A percentile compares a stretch with the other conserved stretches of the same genome.
These are phyloP conservation scores for Agonopterix heracliana DNA, from an alignment of 2,888 invertebrate genomes.

Conservation along the genomic window DNA sequence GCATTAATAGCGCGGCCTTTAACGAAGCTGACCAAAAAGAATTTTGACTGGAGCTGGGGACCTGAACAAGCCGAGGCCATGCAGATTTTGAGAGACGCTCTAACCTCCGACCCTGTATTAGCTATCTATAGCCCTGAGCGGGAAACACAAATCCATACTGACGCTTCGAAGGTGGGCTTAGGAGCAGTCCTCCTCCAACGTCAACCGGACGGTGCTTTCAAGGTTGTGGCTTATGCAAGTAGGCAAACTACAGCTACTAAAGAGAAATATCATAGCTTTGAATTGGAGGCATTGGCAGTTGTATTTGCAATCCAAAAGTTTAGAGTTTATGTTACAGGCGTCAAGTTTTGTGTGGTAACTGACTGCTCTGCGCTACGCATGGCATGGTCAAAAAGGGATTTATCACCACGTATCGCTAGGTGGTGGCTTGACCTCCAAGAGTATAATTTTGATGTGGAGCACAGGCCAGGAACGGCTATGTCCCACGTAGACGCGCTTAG, in stretches of 20 bases:
- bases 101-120: constrained; percentile 1
- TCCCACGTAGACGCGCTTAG: no score
- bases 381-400: no score
- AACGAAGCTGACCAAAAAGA: constrained; percentile 21
- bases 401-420: no score
- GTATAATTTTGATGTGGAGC: no score
- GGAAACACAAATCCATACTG: constrained; percentile 22
- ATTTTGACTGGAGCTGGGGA: constrained; percentile 18
- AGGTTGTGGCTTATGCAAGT: constrained; percentile 21
- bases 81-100: constrained; percentile 3
- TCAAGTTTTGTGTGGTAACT: constrained; percentile 5
- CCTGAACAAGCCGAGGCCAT: constrained; percentile 5
- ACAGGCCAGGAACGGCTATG: no score
- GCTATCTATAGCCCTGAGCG: neutral
- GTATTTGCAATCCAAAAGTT: constrained; percentile 42
- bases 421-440: no score
- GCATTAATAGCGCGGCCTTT: constrained; percentile 21
- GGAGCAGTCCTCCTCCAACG: constrained; percentile 14
- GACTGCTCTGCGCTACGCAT: no score
- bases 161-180: constrained; percentile 18
- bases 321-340: constrained; percentile 17
- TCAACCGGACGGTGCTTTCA: constrained; percentile 9
- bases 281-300: constrained; percentile 34
- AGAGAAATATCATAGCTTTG: constrained; percentile 31
- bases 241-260: constrained; percentile 24